phyloP scores from a whole-genome alignment of 2,113 vertebrate genomes.

The Anoura caudifer region DNA sequence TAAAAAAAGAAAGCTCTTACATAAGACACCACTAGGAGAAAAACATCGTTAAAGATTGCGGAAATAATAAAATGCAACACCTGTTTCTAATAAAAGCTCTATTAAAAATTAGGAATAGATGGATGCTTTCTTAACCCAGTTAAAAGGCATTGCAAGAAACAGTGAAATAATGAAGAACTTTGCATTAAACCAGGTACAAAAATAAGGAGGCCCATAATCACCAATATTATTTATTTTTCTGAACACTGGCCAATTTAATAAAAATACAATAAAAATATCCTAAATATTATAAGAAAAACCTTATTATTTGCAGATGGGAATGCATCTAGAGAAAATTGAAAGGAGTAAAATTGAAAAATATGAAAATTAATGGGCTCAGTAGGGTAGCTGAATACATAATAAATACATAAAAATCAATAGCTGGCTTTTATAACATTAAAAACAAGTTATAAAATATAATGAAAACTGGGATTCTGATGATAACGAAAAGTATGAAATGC shows the following conservation, averaged over 20 bases:
- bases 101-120: not conserved
- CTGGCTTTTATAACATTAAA: not conserved
- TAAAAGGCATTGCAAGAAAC: not conserved
- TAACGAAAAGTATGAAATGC: not conserved
- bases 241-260: not conserved
- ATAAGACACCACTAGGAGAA: not conserved
- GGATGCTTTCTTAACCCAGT: conserved; percentile 7
- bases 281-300: not conserved
- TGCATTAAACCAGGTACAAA: not conserved
- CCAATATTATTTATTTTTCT: not conserved
- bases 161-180: not conserved
- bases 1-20: not conserved
- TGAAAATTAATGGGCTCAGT: not conserved
- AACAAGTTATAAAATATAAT: not conserved
- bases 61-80: not conserved
- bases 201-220: not conserved
- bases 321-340: not conserved
- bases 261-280: not conserved
- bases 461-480: not conserved
- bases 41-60: not conserved
- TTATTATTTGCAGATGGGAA: not conserved
- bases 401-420: conserved; percentile 30
- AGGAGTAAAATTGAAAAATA: not conserved
- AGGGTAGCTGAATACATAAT: not conserved
- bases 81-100: not conserved